Conservation (phyloP, 2,888 invertebrate species). For the Yponomeuta cagnagella region DNA sequence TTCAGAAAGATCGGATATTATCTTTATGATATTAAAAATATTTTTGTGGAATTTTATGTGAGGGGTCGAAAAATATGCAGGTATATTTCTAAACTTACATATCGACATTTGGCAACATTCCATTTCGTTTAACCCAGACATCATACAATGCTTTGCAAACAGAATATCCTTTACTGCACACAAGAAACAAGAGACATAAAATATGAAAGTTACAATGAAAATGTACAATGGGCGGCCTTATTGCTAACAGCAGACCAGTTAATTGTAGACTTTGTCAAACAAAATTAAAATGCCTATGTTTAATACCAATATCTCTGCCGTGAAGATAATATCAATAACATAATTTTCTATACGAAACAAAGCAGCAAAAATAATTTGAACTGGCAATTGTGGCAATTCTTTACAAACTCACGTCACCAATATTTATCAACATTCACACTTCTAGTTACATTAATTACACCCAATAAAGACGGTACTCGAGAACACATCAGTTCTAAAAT, state of each 20-base stretch:
- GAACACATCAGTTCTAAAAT: no score
- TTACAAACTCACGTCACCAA: no score
- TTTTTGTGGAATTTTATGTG: background rate
- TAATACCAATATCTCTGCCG: background rate
- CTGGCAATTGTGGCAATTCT: no score
- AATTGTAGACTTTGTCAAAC: background rate
- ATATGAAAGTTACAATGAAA: no score
- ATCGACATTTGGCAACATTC: conserved; percentile 51
- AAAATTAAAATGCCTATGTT: background rate
- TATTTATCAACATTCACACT: no score
- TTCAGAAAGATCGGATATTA: background rate
- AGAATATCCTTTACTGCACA: background rate
- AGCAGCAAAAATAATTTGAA: no score
- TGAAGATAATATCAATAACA: no score
- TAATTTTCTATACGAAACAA: no score
- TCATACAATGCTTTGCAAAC: background rate
- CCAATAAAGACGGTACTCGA: no score
- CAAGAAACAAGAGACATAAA: no score
- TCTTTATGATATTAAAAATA: background rate
- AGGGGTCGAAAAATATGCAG: conserved; percentile 13
- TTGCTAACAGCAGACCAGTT: background rate
- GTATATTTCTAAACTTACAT: conserved; percentile 14
- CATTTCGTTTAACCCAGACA: background rate
- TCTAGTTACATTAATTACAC: no score
- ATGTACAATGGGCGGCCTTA: no score